A percentile compares a stretch with the other conserved stretches of the same genome.
Evolutionary conservation across 2,888 invertebrate species (phyloP).

Genomic region (Callinectes sapidus): DNA sequence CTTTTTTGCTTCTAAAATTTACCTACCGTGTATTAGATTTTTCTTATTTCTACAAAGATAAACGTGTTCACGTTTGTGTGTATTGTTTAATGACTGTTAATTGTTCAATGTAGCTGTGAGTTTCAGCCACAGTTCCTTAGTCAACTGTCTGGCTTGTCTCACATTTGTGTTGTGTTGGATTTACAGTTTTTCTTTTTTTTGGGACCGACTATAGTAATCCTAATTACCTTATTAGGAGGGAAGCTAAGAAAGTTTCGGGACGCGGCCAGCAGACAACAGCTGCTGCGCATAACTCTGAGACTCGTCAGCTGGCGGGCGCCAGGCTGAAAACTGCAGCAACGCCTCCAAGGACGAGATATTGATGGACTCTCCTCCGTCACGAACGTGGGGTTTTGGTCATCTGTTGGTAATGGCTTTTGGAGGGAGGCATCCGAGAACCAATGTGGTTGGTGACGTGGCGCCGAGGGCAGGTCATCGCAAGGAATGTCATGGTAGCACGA

Average conservation of each 20-base stretch:
- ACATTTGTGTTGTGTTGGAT: slow-evolving; percentile 31
- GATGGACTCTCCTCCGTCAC: background rate
- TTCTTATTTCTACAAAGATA: background rate
- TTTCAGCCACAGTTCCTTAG: slow-evolving; percentile 19
- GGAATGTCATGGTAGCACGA: background rate
- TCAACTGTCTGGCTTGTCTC: slow-evolving; percentile 28
- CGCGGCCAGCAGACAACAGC: background rate
- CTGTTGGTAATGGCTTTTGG: background rate
- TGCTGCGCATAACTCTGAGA: background rate
- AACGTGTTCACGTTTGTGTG: slow-evolving; percentile 29
- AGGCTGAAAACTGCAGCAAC: background rate
- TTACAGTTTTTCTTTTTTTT: background rate
- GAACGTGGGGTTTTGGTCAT: background rate
- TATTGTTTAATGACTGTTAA: slow-evolving; percentile 15
- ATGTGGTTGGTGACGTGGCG: background rate
- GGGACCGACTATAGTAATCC: slow-evolving; percentile 26
- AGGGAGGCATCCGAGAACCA: background rate
- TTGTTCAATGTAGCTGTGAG: slow-evolving; percentile 17
- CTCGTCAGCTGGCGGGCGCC: background rate
- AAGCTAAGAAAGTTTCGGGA: slow-evolving; percentile 33
- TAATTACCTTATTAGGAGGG: slow-evolving; percentile 15
- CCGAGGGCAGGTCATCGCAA: slow-evolving; percentile 4
- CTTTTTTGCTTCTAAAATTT: slow-evolving; percentile 28
- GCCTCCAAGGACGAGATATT: slow-evolving; percentile 3
- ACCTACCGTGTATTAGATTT: slow-evolving; percentile 2